Evolutionary conservation across 1,140 invertebrate species (phyloP).

Genomic region (Pseudoatta argentina): DNA sequence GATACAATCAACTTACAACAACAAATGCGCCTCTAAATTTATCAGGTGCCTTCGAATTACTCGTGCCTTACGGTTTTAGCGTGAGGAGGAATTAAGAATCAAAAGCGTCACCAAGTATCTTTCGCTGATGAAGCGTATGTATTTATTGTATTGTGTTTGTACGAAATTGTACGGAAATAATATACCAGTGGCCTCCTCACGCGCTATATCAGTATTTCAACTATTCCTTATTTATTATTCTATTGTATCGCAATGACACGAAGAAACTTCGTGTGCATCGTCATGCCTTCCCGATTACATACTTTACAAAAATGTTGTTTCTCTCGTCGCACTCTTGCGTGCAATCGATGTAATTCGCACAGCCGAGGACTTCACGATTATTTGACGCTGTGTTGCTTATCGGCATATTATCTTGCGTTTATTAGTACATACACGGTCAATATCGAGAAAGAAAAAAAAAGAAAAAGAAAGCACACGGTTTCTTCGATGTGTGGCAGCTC

Average conservation of each 20-base stretch:
- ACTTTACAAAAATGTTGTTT: conserved; percentile 4
- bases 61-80: conserved; percentile 78
- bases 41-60: conserved; percentile 72
- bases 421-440: conserved; percentile 37
- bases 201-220: conserved; percentile 69
- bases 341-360: not conserved
- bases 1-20: conserved; percentile 70
- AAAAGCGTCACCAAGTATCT: conserved; percentile 64
- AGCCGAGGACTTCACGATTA: conserved; percentile 11
- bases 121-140: conserved; percentile 12
- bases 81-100: conserved; percentile 72
- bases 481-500: conserved; percentile 40
- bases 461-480: not conserved
- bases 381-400: conserved; percentile 13
- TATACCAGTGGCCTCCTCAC: conserved; percentile 28
- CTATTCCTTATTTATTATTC: conserved; percentile 71
- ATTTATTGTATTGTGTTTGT: conserved; percentile 10
- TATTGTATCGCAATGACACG: conserved; percentile 19
- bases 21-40: conserved; percentile 63
- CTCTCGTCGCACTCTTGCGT: conserved; percentile 18
- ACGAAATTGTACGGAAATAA: not conserved
- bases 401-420: conserved; percentile 31
- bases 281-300: conserved; percentile 8
- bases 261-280: not conserved
- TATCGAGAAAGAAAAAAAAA: not conserved